Base-by-base conservation (phyloP, 1,140 invertebrate genomes). In the Microplitis mediator region DNA sequence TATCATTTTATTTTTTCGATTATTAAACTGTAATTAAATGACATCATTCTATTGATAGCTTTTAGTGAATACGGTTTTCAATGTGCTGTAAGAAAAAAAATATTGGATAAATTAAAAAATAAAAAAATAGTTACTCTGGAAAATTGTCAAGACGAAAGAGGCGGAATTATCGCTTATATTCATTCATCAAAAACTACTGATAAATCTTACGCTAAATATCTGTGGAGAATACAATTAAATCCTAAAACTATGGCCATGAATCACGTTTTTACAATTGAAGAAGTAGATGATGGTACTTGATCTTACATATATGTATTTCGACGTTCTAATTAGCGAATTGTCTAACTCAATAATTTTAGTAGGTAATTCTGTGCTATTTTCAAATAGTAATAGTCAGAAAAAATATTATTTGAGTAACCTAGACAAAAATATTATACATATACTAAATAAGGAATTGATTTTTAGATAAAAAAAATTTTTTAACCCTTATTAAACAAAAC, bases 21-120 rank as follows among this genome's bases (percentile, higher is more conserved):
- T 23, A 23, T 23, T 23, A 23, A 23, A 23, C 5, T 50, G 4
- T 8, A 34, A 31, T 35, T 14, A 51, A 11, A 14, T 39, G 36
- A 50, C 39, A 64, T 70, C n/a, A 34, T 14, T 61, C 31, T 71
- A 3, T 58, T 73, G 69, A 31, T 16, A 80, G 79, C 52, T 52
- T 50, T 80, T 31, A 76, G 73, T 8, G 72, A 74, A 52, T 80
- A 80, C 39, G 78, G 56, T 23, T 50, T 71, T 9, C 58, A 74
- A 54, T 66, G 13, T 32, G 16, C 58, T 0, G 0, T 75, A 0
- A 71, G 79, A 56, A 60, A 36, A 4, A 73, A 61, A 13, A 69
- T 80, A 13, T 0, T 80, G 51, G 2, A 62, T 5, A 72, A 11
- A 4, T 58, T 75, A 16, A n/a, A 65, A 23, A 4, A 4, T 4